Base-by-base conservation (phyloP, 2,113 vertebrate genomes). In the Pluvianellus socialis region DNA sequence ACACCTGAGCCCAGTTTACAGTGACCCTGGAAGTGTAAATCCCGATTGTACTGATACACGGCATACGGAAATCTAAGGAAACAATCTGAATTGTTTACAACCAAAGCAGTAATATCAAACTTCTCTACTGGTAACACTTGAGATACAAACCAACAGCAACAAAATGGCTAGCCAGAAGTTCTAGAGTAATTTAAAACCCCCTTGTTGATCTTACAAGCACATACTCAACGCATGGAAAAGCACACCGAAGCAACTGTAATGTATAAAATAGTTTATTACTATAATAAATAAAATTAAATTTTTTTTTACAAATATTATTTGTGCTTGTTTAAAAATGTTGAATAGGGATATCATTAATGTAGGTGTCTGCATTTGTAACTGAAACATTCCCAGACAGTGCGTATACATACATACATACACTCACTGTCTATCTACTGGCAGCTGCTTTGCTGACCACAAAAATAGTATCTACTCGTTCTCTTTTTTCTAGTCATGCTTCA, bases 221-320 rank as follows among this genome's bases (percentile, higher is more conserved):
- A 12, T 49, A 84, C 23, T 67, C 47, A 52, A 80, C 23, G 53
- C 50, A 59, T 1, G 70, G 67, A 93, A 97, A 96, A 87, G 44
- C 85, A 85, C 88, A 94, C 74, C 67, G 71, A 96, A 70, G 75
- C 92, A 90, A 88, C 35, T 50, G 56, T 98, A 97, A 98, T 98
- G 98, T 99, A 99, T 98, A 99, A 99, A 99, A 99, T 99, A 99
- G 98, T 99, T 99, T 99, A 99, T 99, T 99, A 98, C 98, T 98
- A 96, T 98, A 98, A 98, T 98, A 98, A 99, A 99, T 98, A 99
- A 98, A 98, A 98, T 98, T 98, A 98, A 98, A 98, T 98, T 98
- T 98, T 97, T 98, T 98, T 99, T 98, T 99, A 99, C 99, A 99
- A 99, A 98, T 98, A 98, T 97, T 98, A 98, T 98, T 99, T 99